Evolutionary conservation across 1,140 invertebrate species (phyloP), one percentile per base, ranked within the genome.

Genomic region (Thaumatotibia leucotreta): DNA sequence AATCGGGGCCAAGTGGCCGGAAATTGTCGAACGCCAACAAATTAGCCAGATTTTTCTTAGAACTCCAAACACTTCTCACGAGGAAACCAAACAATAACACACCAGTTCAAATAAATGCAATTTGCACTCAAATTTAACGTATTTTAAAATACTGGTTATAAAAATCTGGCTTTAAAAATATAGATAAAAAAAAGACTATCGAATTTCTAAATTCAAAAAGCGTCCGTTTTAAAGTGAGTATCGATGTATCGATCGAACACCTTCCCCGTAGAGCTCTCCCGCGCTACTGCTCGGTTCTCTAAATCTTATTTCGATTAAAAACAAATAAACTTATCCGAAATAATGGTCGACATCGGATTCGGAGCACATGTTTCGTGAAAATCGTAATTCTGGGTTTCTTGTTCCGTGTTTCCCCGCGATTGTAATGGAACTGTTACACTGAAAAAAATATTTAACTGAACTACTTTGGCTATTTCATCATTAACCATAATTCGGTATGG

Each of bases 281-380:
- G 52, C 52, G 52, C 1, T 29, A 58, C 52, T 58, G 52, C 52
- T 11, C 24, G 9, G 23, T 29, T 27, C 10, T 45, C 52, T 27
- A 27, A 24, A 58, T 58, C 52, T 58, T 58, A 58, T 24, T 31
- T 24, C 52, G 27, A 58, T 31, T 58, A 23, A 58, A 58, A 58
- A 58, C 52, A 58, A 58, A 58, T 58, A 58, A 58, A 58, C 52
- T 58, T 31, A n/a, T 23, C 52, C 14, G 52, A 58, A 58, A 58
- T 58, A 58, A 58, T 58, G 14, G 24, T 58, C 24, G 24, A 24
- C 52, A 58, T 58, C n/a, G 27, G 52, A 58, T 27, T n/a, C 11
- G 9, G 1, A n/a, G 24, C 52, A 31, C 24, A 58, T 58, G 23
- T 58, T 14, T 58, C 20, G 11, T 58, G 49, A 22, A 58, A 29